A percentile compares a stretch with the other conserved stretches of the same genome.
Conservation (phyloP, 1,140 invertebrate genomes). For the Platyscapa corneri region DNA sequence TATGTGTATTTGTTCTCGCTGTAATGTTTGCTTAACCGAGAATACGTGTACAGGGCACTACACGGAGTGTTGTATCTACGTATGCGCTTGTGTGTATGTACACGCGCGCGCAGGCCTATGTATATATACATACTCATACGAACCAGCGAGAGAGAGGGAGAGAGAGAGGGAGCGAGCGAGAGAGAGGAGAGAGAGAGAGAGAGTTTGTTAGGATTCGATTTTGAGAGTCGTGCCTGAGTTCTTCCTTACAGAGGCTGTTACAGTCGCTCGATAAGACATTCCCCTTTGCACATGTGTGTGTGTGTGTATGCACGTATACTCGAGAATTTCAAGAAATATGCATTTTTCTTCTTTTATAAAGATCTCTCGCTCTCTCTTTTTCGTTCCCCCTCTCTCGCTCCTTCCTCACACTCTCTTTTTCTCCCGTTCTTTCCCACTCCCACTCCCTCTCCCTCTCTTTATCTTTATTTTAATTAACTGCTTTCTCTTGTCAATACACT, state of each 20-base stretch:
- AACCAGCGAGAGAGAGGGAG: no score
- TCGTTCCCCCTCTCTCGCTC: neutral
- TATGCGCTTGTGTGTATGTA: neutral
- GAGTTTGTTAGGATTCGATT: constrained; percentile 27
- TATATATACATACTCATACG: no score
- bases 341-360: constrained; percentile 27
- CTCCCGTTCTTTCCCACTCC: neutral
- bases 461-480: constrained; percentile 28
- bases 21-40: neutral
- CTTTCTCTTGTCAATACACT: constrained; percentile 11
- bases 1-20: neutral
- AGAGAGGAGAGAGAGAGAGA: neutral
- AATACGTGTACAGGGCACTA: neutral
- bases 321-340: constrained; percentile 35
- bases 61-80: neutral
- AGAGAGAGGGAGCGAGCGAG: no score
- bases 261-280: constrained; percentile 36
- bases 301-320: neutral
- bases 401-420: neutral
- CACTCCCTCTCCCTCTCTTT: neutral
- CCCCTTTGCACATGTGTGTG: neutral
- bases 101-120: no score
- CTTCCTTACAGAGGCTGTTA: constrained; percentile 33
- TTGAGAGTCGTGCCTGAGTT: constrained; percentile 9
- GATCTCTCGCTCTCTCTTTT: neutral